phyloP scores from a whole-genome alignment of 2,113 vertebrate genomes.

The Alaudala cheleensis region DNA sequence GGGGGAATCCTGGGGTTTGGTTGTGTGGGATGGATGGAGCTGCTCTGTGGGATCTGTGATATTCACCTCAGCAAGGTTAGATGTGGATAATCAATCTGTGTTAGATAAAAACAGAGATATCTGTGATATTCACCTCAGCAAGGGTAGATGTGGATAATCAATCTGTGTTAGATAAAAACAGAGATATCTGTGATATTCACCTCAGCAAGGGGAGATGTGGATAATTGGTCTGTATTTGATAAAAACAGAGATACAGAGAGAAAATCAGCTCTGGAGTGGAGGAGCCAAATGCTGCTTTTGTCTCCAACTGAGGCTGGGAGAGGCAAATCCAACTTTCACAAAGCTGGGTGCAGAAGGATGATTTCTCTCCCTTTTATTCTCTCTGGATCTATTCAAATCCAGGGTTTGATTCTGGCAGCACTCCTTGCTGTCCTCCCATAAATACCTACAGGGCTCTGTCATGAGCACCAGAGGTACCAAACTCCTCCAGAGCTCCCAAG shows the following conservation, averaged over 20 bases:
- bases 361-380: background rate
- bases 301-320: background rate
- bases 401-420: background rate
- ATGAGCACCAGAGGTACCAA: background rate
- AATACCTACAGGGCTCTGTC: background rate
- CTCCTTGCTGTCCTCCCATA: background rate
- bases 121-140: too few relatives aligned
- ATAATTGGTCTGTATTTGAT: accelerated
- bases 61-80: background rate
- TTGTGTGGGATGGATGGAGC: background rate
- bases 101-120: background rate
- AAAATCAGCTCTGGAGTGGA: background rate
- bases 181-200: too few relatives aligned
- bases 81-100: accelerated
- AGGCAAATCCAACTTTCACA: background rate
- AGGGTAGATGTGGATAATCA: too few relatives aligned
- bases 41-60: background rate
- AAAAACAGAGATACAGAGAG: background rate
- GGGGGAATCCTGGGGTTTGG: background rate
- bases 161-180: too few relatives aligned
- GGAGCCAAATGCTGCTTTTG: background rate
- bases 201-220: accelerated
- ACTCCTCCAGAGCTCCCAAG: background rate
- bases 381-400: background rate
- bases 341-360: background rate